Evolutionary conservation across 1,140 invertebrate genomes (phyloP).

Genomic region (Brachionus plicatilis): DNA sequence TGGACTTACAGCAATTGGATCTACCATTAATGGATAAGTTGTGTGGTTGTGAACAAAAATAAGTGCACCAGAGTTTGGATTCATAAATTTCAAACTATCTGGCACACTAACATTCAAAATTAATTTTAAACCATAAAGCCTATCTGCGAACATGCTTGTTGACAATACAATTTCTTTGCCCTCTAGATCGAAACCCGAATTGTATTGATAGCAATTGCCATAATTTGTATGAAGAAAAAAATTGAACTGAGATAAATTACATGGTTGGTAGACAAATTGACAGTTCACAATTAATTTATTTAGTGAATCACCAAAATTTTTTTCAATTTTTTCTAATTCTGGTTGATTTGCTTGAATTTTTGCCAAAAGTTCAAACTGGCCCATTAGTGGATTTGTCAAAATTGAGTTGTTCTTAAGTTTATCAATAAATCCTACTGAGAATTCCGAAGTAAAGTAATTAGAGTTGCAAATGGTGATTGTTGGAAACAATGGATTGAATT

Average conservation of each 20-base stretch:
- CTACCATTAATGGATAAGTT: not conserved
- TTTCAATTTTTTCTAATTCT: not conserved
- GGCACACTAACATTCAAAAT: not conserved
- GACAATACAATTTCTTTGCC: not conserved
- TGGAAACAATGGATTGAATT: not conserved
- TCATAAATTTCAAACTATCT: not conserved
- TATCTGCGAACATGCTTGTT: not conserved
- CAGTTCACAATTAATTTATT: not conserved
- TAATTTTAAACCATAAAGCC: not conserved
- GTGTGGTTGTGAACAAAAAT: not conserved
- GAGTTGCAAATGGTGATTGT: not conserved
- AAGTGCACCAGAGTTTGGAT: not conserved
- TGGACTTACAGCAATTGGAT: not conserved
- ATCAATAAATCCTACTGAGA: not conserved
- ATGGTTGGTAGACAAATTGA: not conserved
- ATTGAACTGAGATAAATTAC: not conserved
- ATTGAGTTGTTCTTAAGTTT: not conserved
- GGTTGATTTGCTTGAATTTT: not conserved
- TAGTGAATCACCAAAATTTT: not conserved
- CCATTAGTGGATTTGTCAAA: not conserved
- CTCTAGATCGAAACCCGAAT: not conserved
- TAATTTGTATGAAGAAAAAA: not conserved
- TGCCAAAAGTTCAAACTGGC: not conserved
- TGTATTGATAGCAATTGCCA: conserved; percentile 31
- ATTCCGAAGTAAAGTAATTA: conserved; percentile 5